Evolutionary conservation across 2,113 vertebrate species (phyloP), one percentile per base, ranked within the genome.

Genomic region (Prochilodus magdalenae): DNA sequence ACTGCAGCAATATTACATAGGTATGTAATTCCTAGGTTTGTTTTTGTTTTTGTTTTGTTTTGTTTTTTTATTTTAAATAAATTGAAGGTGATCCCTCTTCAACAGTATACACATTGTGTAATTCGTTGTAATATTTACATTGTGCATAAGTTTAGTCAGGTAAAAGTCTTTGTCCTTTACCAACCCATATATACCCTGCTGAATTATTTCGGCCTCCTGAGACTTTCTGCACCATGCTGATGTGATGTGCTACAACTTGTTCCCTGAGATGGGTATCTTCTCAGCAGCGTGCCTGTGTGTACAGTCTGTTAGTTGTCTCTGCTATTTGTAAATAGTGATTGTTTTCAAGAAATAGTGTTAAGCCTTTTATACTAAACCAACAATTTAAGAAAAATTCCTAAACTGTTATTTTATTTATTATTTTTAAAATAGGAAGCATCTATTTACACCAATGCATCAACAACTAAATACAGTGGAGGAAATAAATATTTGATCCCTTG

Each of bases 171-270:
- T 27, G 33, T 79, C 16, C 36, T 62, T 79, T 62, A 80, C 29
- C 30, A 5, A 27, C 44, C 67, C 33, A 51, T 70, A 6, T 70
- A 24, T 12, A 14, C 7, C 30, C 15, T n/a, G n/a, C n/a, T n/a
- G n/a, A n/a, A n/a, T n/a, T n/a, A 30, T 6, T 51, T 16, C 15
- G 2, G 24, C 47, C 26, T 70, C 55, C 4, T 79, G 36, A 69
- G 51, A 22, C 44, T 72, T 26, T 72, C 18, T 47, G 63, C 36
- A 29, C 29, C 57, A 72, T 40, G 59, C 27, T 66, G 55, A 62
- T 62, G 81, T 51, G 49, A 73, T 74, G 6, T 79, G 26, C 24
- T 83, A 26, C 62, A 30, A 79, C 71, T 84, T 26, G 29, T 53
- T 77, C 55, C 33, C 79, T 67, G 60, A 47, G 79, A 51, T 36